Evolutionary conservation across 2,113 vertebrate species (phyloP).

Genomic region (Seriola dumerili): DNA sequence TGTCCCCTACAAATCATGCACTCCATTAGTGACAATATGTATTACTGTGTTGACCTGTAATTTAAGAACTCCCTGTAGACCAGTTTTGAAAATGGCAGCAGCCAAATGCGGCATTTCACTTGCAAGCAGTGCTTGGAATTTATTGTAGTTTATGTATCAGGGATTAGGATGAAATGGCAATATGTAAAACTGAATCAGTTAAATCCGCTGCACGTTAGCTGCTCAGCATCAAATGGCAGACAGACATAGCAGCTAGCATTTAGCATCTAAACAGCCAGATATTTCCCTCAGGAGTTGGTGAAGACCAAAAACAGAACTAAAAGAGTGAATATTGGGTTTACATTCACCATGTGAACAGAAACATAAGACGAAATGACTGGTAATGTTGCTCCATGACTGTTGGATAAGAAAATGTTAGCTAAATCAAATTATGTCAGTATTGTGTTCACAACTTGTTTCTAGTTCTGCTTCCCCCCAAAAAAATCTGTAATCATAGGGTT

Average conservation of each 20-base stretch:
- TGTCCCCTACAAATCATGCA: conserved; percentile 61
- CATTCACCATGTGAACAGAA: too few relatives aligned
- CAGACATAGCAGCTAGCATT: too few relatives aligned
- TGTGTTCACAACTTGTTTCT: not conserved
- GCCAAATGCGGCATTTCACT: conserved; percentile 34
- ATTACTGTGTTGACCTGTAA: conserved; percentile 47
- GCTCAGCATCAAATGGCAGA: not conserved
- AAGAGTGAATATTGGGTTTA: too few relatives aligned
- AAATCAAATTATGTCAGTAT: not conserved
- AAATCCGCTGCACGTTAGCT: not conserved
- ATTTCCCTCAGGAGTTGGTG: too few relatives aligned
- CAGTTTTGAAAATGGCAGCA: conserved; percentile 24
- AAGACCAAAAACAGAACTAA: too few relatives aligned
- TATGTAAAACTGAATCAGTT: conserved; percentile 10
- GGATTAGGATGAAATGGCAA: not conserved
- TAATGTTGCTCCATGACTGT: too few relatives aligned
- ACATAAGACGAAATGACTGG: too few relatives aligned
- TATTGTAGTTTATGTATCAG: conserved; percentile 16
- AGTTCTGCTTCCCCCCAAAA: too few relatives aligned
- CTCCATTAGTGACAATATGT: conserved; percentile 62
- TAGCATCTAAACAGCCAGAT: not conserved
- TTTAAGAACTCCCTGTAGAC: conserved; percentile 28
- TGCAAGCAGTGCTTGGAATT: conserved; percentile 18
- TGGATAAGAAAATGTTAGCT: too few relatives aligned
- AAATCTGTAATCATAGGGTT: too few relatives aligned